Evolutionary conservation across 2,888 invertebrate genomes (phyloP).

Genomic region (Andrena haemorrhoa): DNA sequence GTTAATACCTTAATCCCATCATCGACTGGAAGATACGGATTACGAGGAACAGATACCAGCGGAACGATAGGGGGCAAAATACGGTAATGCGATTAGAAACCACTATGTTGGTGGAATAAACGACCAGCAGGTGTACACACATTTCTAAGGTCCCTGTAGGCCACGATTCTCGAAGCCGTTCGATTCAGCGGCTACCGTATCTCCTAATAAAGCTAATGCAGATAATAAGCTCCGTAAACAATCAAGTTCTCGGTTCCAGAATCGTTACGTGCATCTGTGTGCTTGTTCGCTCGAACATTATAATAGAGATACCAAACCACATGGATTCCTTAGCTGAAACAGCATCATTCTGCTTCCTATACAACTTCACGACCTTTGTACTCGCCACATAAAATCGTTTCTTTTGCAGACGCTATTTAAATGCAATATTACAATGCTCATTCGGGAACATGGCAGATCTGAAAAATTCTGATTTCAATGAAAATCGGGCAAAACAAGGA

Average conservation of each 20-base stretch:
- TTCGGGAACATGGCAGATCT: too few species aligned
- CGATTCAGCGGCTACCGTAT: slow-evolving; percentile 41
- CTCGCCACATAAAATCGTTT: too few species aligned
- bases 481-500: too few species aligned
- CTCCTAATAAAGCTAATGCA: slow-evolving; percentile 38
- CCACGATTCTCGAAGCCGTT: slow-evolving; percentile 54
- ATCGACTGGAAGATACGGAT: slow-evolving; percentile 59
- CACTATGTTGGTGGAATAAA: slow-evolving; percentile 64
- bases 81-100: slow-evolving; percentile 70
- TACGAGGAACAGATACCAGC: slow-evolving; percentile 55
- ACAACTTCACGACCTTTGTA: not conserved
- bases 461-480: too few species aligned
- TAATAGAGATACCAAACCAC: not conserved
- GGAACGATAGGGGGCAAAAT: slow-evolving; percentile 63
- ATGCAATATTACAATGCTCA: too few species aligned
- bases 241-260: slow-evolving; percentile 26
- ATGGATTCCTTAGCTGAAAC: not conserved
- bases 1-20: slow-evolving; percentile 61
- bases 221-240: slow-evolving; percentile 48
- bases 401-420: too few species aligned
- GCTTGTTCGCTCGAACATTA: not conserved
- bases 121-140: slow-evolving; percentile 49
- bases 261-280: slow-evolving; percentile 16
- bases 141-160: slow-evolving; percentile 48
- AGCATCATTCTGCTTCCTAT: not conserved